phyloP scores from a whole-genome alignment of 1,140 invertebrate genomes.

The Drosophila navojoa region DNA sequence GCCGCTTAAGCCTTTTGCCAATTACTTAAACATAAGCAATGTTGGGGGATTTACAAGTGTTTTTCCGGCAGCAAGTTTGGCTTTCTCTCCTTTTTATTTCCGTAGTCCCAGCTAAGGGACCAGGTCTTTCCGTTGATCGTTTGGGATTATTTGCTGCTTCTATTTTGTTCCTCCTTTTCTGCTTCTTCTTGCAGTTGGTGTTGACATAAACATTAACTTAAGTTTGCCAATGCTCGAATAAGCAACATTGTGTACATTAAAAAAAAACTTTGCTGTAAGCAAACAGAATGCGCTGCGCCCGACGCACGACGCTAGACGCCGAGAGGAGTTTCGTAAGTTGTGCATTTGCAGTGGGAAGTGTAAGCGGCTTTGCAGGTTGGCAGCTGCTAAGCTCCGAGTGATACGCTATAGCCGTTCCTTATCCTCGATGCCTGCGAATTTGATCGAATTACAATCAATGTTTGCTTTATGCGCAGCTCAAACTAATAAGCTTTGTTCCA shows the following conservation, averaged over 20 bases:
- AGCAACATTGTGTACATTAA: conserved; percentile 26
- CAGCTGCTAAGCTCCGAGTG: conserved; percentile 4
- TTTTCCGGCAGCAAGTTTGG: conserved; percentile 46
- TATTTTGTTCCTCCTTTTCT: background rate
- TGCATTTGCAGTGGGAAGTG: background rate
- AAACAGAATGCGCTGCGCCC: background rate
- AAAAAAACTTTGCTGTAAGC: conserved; percentile 8
- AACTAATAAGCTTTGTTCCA: background rate
- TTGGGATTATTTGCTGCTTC: conserved; percentile 30
- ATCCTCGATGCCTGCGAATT: background rate
- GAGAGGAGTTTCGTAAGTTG: background rate
- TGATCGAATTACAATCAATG: conserved; percentile 8
- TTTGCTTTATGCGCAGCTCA: background rate
- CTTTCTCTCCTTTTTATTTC: conserved; percentile 13
- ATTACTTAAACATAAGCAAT: conserved; percentile 79
- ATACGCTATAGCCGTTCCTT: background rate
- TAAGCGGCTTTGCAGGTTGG: conserved; percentile 11
- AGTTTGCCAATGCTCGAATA: conserved; percentile 34
- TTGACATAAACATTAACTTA: conserved; percentile 56
- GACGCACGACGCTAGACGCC: background rate
- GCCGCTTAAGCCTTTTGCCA: conserved; percentile 71
- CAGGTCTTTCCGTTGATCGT: conserved; percentile 49
- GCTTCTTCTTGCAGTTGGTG: conserved; percentile 20
- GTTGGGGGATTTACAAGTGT: conserved; percentile 70
- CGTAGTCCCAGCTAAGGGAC: conserved; percentile 21